A percentile compares a stretch with the other conserved stretches of the same genome.
These are phyloP conservation scores for Meleagris gallopavo DNA, from an alignment of 2,113 vertebrate species.

Conservation along the genomic window DNA sequence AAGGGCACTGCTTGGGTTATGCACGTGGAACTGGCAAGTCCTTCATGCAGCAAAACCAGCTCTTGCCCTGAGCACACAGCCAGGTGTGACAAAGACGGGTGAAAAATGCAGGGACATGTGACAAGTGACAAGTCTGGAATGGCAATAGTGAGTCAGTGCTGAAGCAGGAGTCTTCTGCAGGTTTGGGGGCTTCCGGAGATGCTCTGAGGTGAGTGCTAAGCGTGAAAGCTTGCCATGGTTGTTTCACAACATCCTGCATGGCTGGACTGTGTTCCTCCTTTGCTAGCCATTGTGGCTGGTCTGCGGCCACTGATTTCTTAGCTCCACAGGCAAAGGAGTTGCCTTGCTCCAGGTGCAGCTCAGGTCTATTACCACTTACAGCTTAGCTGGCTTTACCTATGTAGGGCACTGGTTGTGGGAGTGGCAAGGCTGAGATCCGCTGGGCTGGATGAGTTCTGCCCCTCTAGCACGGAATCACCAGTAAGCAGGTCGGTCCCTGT, in stretches of 20 bases:
- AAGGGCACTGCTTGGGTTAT: fast-evolving
- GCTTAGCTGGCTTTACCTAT: neutral
- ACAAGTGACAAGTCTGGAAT: neutral
- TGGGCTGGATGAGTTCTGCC: neutral
- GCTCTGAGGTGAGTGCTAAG: neutral
- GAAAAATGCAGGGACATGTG: neutral
- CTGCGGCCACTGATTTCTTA: fast-evolving
- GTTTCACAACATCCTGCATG: neutral
- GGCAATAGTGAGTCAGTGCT: neutral
- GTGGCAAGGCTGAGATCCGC: neutral
- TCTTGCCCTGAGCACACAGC: fast-evolving
- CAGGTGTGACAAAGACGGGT: neutral
- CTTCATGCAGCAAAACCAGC: neutral
- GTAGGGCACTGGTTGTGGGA: fast-evolving
- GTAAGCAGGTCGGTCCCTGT: neutral
- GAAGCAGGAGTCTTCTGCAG: neutral
- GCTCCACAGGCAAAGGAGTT: fast-evolving
- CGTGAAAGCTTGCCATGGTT: fast-evolving
- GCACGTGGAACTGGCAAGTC: fast-evolving
- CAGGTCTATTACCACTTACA: neutral
- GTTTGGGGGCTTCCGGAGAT: neutral
- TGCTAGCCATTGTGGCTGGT: fast-evolving
- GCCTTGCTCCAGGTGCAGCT: neutral
- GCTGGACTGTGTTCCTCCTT: neutral
- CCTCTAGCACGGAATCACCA: neutral